phyloP scores from a whole-genome alignment of 2,113 vertebrate genomes.

The Conger conger region DNA sequence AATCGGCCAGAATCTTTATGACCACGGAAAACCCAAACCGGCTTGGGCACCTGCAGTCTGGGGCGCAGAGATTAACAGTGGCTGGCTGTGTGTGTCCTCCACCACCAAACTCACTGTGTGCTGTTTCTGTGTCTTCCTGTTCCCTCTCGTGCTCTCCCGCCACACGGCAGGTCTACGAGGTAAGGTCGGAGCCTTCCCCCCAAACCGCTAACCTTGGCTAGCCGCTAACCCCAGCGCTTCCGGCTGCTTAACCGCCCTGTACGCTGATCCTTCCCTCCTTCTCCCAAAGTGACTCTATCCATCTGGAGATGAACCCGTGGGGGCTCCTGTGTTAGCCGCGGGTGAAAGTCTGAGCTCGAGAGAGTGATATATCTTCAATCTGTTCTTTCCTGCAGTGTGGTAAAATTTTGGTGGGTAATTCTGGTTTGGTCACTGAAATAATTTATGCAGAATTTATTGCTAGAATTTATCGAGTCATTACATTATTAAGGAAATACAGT shows the following conservation, averaged over 20 bases:
- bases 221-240: constrained; percentile 61
- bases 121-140: constrained; percentile 67
- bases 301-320: neutral
- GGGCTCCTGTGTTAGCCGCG: neutral
- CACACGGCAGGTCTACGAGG: constrained; percentile 95
- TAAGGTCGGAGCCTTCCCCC: constrained; percentile 74
- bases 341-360: too few relatives aligned
- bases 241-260: constrained; percentile 52
- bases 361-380: too few relatives aligned
- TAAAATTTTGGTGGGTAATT: neutral
- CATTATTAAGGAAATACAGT: too few relatives aligned
- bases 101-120: constrained; percentile 20
- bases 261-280: neutral
- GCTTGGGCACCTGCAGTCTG: neutral
- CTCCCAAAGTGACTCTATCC: constrained; percentile 11
- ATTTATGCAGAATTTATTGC: too few relatives aligned
- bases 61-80: neutral
- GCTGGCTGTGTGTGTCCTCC: neutral
- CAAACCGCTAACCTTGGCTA: constrained; percentile 66
- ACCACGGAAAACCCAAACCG: neutral
- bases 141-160: constrained; percentile 77
- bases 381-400: neutral
- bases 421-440: too few relatives aligned
- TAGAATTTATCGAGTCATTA: too few relatives aligned
- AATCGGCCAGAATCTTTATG: neutral